Conservation (phyloP, 2,797 vertebrate species). For the Orestias chungarensis region DNA sequence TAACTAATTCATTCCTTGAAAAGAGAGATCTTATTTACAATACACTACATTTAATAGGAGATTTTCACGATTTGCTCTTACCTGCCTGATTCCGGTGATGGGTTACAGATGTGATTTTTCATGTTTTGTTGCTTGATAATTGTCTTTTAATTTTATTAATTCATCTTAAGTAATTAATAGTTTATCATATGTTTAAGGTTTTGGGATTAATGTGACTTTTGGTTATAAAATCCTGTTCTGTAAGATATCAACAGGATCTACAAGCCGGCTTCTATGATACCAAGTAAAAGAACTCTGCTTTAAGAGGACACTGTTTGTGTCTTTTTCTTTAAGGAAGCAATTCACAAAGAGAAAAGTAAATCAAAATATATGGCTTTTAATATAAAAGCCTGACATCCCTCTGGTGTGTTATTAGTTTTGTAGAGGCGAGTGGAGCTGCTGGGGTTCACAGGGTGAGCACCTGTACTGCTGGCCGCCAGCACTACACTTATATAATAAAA, state of each 20-base stretch:
- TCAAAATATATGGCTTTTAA: slow-evolving; percentile 90
- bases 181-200: not conserved
- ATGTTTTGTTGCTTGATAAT: not conserved
- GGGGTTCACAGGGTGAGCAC: slow-evolving; percentile 83
- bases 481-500: slow-evolving; percentile 84
- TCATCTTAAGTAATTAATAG: not conserved
- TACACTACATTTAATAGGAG: too few relatives aligned
- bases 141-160: not conserved
- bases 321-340: slow-evolving; percentile 25
- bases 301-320: not conserved
- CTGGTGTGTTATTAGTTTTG: slow-evolving; percentile 89
- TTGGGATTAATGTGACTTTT: not conserved
- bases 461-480: slow-evolving; percentile 48
- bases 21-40: too few relatives aligned
- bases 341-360: slow-evolving; percentile 82
- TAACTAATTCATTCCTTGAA: too few relatives aligned
- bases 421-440: slow-evolving; percentile 71
- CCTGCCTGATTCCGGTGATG: too few relatives aligned
- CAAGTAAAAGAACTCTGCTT: not conserved
- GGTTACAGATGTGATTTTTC: not conserved
- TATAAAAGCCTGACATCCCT: slow-evolving; percentile 81
- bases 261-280: slow-evolving; percentile 2
- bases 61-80: too few relatives aligned
- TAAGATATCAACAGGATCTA: not conserved
- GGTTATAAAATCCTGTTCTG: not conserved